Percentiles rank a stretch among this genome's conserved stretches.
Evolutionary conservation across 2,113 vertebrate species (phyloP).

Genomic region (Lampris incognitus): DNA sequence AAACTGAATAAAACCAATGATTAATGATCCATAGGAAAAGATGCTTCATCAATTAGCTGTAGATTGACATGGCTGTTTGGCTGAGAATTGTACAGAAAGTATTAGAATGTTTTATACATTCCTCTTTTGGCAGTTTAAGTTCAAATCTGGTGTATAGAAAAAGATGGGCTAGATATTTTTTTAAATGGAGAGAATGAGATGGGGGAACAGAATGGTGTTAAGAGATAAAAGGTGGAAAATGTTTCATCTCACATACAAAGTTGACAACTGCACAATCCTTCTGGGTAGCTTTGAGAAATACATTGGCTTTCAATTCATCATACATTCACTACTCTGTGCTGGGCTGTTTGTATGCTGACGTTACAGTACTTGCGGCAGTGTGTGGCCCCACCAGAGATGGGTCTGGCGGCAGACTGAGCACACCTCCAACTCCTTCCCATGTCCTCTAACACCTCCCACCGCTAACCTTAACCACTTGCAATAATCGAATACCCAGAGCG

Average conservation of each 20-base stretch:
- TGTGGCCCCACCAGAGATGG: no score
- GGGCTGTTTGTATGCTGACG: constrained; percentile 60
- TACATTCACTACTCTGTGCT: constrained; percentile 77
- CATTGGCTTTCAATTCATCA: constrained; percentile 74
- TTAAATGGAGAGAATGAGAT: constrained; percentile 46
- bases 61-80: constrained; percentile 70
- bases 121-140: constrained; percentile 85
- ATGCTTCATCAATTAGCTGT: constrained; percentile 58
- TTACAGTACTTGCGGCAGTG: constrained; percentile 71
- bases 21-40: constrained; percentile 62
- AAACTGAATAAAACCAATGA: constrained; percentile 81
- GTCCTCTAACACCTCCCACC: no score
- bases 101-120: constrained; percentile 79
- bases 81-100: constrained; percentile 77
- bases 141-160: constrained; percentile 68
- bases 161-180: constrained; percentile 51
- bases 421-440: no score
- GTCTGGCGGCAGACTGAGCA: no score
- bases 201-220: constrained; percentile 37
- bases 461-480: no score
- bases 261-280: constrained; percentile 58
- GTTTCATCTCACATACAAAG: constrained; percentile 68
- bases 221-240: constrained; percentile 38
- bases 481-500: no score
- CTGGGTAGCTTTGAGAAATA: constrained; percentile 66